Base-by-base conservation (phyloP, 2,113 vertebrate genomes). In the Sceloporus undulatus region DNA sequence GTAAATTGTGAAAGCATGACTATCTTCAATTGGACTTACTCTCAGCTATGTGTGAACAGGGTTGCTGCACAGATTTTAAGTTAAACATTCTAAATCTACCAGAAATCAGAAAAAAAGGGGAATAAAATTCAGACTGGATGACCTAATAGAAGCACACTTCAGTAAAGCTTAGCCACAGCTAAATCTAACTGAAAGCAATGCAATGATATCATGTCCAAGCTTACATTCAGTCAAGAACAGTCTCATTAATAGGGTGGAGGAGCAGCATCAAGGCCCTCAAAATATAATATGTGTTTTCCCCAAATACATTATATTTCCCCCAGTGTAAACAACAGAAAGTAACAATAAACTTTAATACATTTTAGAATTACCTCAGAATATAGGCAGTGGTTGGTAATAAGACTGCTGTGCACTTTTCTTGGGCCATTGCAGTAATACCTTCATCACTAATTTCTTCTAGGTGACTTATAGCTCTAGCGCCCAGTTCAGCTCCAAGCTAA, bases 381-480 rank as follows among this genome's bases (percentile, higher is more conserved):
- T 99, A 99, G 76, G 99, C 99, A 4, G 99, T 99, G 18, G 98
- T 99, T 13, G 99, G 99, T 68, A 99, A 95, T 1, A 99, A 98
- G 62, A 99, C 92, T 0, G 98, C 98, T 0, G 98, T 96, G 0
- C 97, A 98, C 79, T 95, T 95, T 40, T 98, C 96, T 1, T 65
- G 95, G 68, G 98, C 98, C 98, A 99, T 98, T 0, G 98, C 98
- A 25, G 86, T 25, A 0, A 99, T 99, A 23, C 99, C 99, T 87
- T 97, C 96, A 73, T 99, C 97, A 0, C 98, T 98, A 42, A 97
- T 97, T 96, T 99, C 99, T 93, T 99, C 99, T 93, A 99, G 96
- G 92, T 99, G 99, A 94, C 99, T 99, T 94, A 99, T 95, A 82
- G 99, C 99, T 68, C 91, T 95, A 8, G 99, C 98, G 83, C 97